Evolutionary conservation across 2,797 vertebrate species (phyloP).

Genomic region (Bucorvus abyssinicus): DNA sequence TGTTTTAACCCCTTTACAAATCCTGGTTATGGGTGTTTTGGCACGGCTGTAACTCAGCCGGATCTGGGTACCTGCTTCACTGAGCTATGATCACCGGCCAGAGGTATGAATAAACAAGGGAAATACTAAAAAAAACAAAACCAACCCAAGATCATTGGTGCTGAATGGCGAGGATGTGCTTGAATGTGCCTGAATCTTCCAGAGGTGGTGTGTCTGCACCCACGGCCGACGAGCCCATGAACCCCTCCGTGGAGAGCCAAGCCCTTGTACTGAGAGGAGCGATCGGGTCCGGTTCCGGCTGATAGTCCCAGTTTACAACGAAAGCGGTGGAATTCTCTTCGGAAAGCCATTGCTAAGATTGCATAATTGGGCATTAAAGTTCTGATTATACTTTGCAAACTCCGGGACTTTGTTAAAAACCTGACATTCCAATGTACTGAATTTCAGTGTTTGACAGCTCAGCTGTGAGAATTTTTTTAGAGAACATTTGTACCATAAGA

Average conservation of each 20-base stretch:
- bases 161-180: not conserved
- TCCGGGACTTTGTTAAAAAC: slow-evolving; percentile 38
- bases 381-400: slow-evolving; percentile 54
- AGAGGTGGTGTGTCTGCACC: not conserved
- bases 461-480: slow-evolving; percentile 46
- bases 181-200: not conserved
- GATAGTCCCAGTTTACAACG: not conserved
- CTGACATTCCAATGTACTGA: slow-evolving; percentile 57
- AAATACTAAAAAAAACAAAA: not conserved
- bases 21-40: fast-evolving
- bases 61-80: not conserved
- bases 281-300: not conserved
- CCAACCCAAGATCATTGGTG: not conserved
- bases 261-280: not conserved
- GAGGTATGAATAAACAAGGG: not conserved
- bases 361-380: slow-evolving; percentile 57
- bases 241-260: not conserved
- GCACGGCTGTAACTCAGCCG: not conserved
- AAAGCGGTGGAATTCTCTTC: not conserved
- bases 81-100: too few species aligned
- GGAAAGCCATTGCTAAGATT: slow-evolving; percentile 9
- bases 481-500: slow-evolving; percentile 67
- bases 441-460: slow-evolving; percentile 63
- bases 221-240: not conserved
- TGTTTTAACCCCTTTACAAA: not conserved